Percentiles rank a stretch among this genome's conserved stretches.
phyloP scores from a whole-genome alignment of 2,113 vertebrate species.

The Macroglossus sobrinus region DNA sequence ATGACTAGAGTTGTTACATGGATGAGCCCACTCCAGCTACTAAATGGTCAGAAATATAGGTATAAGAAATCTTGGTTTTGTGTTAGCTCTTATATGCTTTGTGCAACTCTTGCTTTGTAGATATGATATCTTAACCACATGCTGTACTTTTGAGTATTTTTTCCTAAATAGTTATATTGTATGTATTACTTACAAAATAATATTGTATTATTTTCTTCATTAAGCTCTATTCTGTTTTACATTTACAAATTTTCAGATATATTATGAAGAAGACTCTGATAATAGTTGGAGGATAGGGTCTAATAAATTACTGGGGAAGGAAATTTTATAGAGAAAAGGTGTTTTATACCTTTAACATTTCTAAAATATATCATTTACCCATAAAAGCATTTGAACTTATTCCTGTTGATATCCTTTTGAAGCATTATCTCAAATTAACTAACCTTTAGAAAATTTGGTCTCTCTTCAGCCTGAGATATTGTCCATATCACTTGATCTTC shows the following conservation, averaged over 20 bases:
- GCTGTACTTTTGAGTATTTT: slow-evolving; percentile 44
- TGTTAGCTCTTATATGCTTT: not conserved
- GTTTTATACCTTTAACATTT: slow-evolving; percentile 49
- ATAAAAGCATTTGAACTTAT: not conserved
- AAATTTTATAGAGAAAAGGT: slow-evolving; percentile 56
- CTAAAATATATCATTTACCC: slow-evolving; percentile 53
- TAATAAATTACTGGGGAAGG: slow-evolving; percentile 63
- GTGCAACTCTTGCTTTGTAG: slow-evolving; percentile 14
- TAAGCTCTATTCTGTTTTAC: slow-evolving; percentile 34
- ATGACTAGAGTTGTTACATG: not conserved
- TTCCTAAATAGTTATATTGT: slow-evolving; percentile 39
- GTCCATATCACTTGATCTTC: slow-evolving; percentile 13
- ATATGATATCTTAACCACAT: slow-evolving; percentile 51
- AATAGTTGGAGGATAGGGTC: slow-evolving; percentile 4
- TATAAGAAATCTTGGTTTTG: not conserved
- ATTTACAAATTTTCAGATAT: slow-evolving; percentile 50
- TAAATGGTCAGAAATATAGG: not conserved
- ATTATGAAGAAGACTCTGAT: slow-evolving; percentile 50
- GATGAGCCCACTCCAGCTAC: not conserved
- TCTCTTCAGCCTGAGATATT: slow-evolving; percentile 27
- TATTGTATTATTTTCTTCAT: not conserved
- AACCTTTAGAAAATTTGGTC: slow-evolving; percentile 2
- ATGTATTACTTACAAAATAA: slow-evolving; percentile 39
- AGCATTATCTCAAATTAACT: not conserved
- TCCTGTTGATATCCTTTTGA: slow-evolving; percentile 43